These are phyloP conservation scores for Sorex fumeus DNA, from an alignment of 2,113 vertebrate genomes.

Conservation along the genomic window DNA sequence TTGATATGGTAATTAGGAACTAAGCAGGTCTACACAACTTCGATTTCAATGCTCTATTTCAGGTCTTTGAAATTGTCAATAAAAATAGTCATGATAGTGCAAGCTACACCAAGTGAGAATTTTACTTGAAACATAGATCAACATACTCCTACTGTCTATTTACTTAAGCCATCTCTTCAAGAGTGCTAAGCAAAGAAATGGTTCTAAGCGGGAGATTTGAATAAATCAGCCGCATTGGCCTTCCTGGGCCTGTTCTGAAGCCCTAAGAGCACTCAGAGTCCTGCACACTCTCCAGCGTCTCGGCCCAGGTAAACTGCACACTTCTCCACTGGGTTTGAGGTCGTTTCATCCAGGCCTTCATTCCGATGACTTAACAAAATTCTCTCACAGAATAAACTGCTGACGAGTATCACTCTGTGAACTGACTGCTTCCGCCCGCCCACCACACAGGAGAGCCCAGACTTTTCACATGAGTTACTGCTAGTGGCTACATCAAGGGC, in stretches of 20 bases:
- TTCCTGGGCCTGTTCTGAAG: constrained; percentile 25
- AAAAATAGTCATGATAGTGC: not conserved
- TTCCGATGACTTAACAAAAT: constrained; percentile 57
- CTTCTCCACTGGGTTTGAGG: not conserved
- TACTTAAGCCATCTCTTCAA: constrained; percentile 48
- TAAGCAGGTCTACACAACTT: not conserved
- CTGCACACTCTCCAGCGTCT: not conserved
- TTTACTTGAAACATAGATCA: constrained; percentile 55
- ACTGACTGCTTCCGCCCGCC: not conserved
- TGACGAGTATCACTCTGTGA: constrained; percentile 2
- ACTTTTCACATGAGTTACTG: not conserved
- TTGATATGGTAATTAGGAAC: constrained; percentile 71
- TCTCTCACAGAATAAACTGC: constrained; percentile 6
- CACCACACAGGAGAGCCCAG: not conserved
- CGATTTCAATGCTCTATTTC: constrained; percentile 51
- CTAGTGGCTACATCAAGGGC: too few relatives aligned
- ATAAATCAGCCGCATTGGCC: not conserved
- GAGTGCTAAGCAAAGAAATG: constrained; percentile 41
- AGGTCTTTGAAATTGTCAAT: constrained; percentile 42
- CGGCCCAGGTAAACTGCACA: not conserved
- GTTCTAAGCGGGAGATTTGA: constrained; percentile 52
- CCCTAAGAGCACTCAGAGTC: not conserved
- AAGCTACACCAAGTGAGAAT: constrained; percentile 17
- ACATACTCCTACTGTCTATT: not conserved
- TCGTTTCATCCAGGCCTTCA: not conserved